Evolutionary conservation across 2,888 invertebrate genomes (phyloP).

Genomic region (Drosophila tripunctata): DNA sequence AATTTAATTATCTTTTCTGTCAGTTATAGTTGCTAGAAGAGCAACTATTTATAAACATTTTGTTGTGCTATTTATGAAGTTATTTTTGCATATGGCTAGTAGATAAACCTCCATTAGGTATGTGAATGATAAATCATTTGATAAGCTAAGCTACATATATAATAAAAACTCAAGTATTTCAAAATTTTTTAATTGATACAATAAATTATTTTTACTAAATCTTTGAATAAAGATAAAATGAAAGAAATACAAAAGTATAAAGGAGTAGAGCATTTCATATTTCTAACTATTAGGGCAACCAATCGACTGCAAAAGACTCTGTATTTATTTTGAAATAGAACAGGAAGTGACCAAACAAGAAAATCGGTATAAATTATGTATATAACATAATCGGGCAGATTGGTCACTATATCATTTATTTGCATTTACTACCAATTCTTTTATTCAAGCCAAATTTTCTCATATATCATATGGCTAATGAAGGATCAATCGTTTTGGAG

Average conservation of each 20-base stretch:
- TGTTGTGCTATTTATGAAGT: conserved; percentile 6
- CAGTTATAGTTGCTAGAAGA: background rate
- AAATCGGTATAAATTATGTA: too few species aligned
- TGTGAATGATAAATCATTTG: background rate
- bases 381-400: too few species aligned
- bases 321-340: too few species aligned
- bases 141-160: background rate
- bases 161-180: background rate
- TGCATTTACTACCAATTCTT: too few species aligned
- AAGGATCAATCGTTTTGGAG: too few species aligned
- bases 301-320: too few species aligned
- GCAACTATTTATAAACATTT: conserved; percentile 9
- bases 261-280: too few species aligned
- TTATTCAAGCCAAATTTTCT: too few species aligned
- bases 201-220: background rate
- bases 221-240: background rate
- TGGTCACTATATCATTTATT: too few species aligned
- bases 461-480: too few species aligned
- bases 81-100: background rate
- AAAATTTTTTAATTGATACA: background rate
- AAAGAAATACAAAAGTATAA: background rate
- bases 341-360: too few species aligned
- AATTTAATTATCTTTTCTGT: conserved; percentile 7
- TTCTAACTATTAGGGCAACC: too few species aligned
- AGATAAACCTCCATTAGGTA: conserved; percentile 1